Conservation (phyloP, 2,797 vertebrate species). For the Gorsachius magnificus region DNA sequence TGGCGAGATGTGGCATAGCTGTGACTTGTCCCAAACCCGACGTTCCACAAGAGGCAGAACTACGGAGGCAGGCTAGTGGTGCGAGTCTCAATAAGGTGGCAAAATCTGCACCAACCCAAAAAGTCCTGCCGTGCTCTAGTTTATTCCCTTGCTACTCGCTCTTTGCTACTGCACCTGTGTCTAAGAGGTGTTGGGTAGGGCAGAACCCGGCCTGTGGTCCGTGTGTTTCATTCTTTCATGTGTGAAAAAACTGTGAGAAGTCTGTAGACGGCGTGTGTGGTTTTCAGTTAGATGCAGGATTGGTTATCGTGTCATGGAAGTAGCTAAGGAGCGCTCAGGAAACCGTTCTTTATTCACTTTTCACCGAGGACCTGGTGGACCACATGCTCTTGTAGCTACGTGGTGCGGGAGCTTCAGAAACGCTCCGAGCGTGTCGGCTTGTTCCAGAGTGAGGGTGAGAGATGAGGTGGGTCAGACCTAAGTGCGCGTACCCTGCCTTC, state of each 20-base stretch:
- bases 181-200: not conserved
- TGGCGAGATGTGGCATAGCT: not conserved
- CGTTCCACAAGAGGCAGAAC: not conserved
- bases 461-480: not conserved
- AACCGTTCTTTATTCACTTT: not conserved
- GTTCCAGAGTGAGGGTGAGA: fast-evolving
- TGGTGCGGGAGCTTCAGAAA: not conserved
- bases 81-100: not conserved
- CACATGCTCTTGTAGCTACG: not conserved
- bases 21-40: not conserved
- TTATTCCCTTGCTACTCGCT: not conserved
- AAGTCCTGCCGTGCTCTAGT: not conserved
- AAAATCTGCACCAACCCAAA: not conserved
- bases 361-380: not conserved
- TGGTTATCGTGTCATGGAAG: not conserved
- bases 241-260: not conserved
- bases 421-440: fast-evolving
- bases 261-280: not conserved
- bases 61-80: not conserved
- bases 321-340: not conserved
- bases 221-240: not conserved
- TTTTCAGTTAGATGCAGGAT: not conserved
- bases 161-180: not conserved
- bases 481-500: fast-evolving
- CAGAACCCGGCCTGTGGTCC: not conserved